A percentile compares a stretch with the other conserved stretches of the same genome.
Conservation (phyloP, 2,113 vertebrate genomes). For the Dryoscopus gambensis region DNA sequence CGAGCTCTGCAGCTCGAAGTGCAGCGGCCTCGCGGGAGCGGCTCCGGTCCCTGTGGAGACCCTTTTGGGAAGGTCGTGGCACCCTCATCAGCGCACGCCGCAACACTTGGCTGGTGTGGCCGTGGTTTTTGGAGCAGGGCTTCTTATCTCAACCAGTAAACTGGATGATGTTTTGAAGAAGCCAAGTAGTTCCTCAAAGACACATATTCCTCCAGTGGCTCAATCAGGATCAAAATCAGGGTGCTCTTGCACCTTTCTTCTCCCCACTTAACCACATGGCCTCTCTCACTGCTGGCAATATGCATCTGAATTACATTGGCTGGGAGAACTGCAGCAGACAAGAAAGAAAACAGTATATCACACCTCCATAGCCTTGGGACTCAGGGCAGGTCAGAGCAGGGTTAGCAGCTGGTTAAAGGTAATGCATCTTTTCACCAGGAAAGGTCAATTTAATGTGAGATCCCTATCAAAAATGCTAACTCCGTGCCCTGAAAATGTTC, state of each 20-base stretch:
- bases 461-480: constrained; percentile 37
- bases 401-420: constrained; percentile 50
- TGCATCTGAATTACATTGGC: background rate
- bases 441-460: constrained; percentile 50
- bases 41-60: no score
- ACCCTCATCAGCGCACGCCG: no score
- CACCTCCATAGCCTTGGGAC: constrained; percentile 40
- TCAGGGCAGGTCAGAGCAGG: constrained; percentile 19
- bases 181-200: background rate
- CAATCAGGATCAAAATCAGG: background rate
- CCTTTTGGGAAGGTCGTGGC: no score
- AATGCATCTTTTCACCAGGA: constrained; percentile 52
- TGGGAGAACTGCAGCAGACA: constrained; percentile 21
- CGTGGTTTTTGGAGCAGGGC: background rate
- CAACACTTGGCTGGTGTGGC: background rate
- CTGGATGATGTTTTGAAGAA: background rate
- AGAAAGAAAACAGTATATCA: background rate
- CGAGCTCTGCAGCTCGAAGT: no score
- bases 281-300: background rate
- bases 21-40: no score
- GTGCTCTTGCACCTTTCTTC: background rate
- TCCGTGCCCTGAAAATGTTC: constrained; percentile 37
- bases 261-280: background rate
- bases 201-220: background rate
- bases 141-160: background rate